Evolutionary conservation across 2,888 invertebrate species (phyloP).

Genomic region (Eueremaeus valkanovi): DNA sequence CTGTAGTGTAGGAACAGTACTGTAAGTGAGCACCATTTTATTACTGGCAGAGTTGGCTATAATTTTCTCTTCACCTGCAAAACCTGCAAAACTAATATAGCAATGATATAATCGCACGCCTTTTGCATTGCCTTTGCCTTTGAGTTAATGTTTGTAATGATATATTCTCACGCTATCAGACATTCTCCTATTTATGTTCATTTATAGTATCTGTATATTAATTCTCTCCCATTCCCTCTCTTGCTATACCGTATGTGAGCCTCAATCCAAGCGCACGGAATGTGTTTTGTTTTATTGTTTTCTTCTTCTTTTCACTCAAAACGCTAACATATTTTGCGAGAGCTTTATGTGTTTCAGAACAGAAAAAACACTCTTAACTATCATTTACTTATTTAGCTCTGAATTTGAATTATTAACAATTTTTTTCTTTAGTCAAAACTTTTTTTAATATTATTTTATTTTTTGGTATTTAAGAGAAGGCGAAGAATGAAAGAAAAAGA

Average conservation of each 20-base stretch:
- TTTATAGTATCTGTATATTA: conserved; percentile 2
- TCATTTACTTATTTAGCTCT: neutral
- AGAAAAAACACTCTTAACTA: neutral
- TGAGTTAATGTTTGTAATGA: conserved; percentile 30
- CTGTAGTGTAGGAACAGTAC: neutral
- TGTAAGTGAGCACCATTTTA: conserved; percentile 22
- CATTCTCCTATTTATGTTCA: neutral
- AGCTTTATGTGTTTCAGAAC: neutral
- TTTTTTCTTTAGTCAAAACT: neutral
- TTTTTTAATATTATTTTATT: neutral
- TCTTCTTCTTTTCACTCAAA: neutral
- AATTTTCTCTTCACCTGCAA: conserved; percentile 25
- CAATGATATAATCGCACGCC: conserved; percentile 24
- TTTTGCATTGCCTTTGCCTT: neutral
- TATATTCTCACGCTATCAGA: conserved; percentile 33
- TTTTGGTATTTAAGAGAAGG: neutral
- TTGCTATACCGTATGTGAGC: neutral
- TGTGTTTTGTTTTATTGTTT: conserved; percentile 19
- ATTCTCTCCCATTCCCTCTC: neutral
- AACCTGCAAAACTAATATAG: conserved; percentile 2
- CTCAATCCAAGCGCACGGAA: conserved; percentile 12
- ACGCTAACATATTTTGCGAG: neutral
- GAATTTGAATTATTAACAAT: neutral
- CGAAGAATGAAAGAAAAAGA: no score
- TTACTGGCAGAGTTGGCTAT: neutral